Base-by-base conservation (phyloP, 1,140 invertebrate species). In the Manduca sexta region DNA sequence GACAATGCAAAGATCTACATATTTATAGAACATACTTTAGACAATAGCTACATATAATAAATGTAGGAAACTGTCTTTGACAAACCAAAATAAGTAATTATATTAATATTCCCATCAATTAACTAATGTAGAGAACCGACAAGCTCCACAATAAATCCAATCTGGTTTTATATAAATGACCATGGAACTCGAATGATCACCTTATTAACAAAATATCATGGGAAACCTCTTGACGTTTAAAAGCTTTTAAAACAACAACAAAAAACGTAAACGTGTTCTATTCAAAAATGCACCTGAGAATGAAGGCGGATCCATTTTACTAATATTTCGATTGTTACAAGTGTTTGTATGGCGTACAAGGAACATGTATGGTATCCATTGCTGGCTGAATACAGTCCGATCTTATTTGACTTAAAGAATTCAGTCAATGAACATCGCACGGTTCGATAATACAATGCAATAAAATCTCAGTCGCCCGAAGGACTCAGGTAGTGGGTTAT, bases 271-370 rank as follows among this genome's bases (percentile, higher is more conserved):
- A 76, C 67, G 75, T 69, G 69, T 77, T 82, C 77, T 76, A 84
- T 82, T 75, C 75, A 84, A 82, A 84, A 82, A 82, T 82, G 81
- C 81, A 84, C 77, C 81, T 84, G 81, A 84, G 78, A 81, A 84
- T 83, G 77, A 84, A 81, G 78, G 81, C 78, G 81, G 77, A 67
- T 59, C 76, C 68, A 76, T 75, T 79, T 84, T 62, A 84, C 77
- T 82, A 82, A 82, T 77, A 84, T 74, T 74, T 67, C 77, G 71
- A 74, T 81, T 69, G 77, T 67, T 71, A 80, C 66, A 69, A 69
- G 73, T 75, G 67, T 48, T 57, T 41, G 3, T 11, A 1, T 1
- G 11, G 10, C 26, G 34, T 34, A 41, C 29, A 16, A 8, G n/a
- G 17, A n/a, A n/a, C n/a, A 7, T 18, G 31, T 51, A 18, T 43